Evolutionary conservation across 2,113 vertebrate genomes (phyloP).

Genomic region (Thinocorus orbignyianus): DNA sequence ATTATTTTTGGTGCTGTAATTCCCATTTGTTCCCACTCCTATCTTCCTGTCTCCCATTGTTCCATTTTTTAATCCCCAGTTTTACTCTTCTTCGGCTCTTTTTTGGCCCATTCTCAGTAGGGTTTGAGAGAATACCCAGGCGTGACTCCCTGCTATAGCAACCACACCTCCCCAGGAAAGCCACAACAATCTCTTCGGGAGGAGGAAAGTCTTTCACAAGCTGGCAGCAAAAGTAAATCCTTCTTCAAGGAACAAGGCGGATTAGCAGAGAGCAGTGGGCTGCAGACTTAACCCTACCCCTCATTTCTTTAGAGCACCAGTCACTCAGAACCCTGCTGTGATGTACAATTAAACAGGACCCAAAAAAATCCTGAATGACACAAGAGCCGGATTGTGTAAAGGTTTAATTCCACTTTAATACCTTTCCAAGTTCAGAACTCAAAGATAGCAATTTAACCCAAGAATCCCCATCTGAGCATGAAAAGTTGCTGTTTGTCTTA

Average conservation of each 20-base stretch:
- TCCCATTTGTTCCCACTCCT: constrained; percentile 90
- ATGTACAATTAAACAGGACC: constrained; percentile 89
- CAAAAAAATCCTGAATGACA: constrained; percentile 76
- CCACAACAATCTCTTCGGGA: constrained; percentile 86
- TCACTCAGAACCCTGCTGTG: constrained; percentile 90
- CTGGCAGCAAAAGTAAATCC: constrained; percentile 93
- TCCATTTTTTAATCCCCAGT: constrained; percentile 86
- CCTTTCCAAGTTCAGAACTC: constrained; percentile 92
- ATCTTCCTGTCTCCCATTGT: constrained; percentile 93
- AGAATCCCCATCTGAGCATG: constrained; percentile 56
- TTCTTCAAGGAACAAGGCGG: constrained; percentile 94
- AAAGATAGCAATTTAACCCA: constrained; percentile 89
- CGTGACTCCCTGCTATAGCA: constrained; percentile 93
- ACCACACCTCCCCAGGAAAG: constrained; percentile 92
- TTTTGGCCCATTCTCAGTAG: constrained; percentile 81
- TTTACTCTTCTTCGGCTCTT: constrained; percentile 83
- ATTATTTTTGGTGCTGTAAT: constrained; percentile 96
- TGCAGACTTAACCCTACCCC: constrained; percentile 90
- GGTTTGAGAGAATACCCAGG: constrained; percentile 87
- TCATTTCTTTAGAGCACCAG: constrained; percentile 89
- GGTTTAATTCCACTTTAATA: constrained; percentile 93
- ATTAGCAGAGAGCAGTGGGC: constrained; percentile 90
- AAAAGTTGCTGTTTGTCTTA: constrained; percentile 63
- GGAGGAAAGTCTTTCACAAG: constrained; percentile 88
- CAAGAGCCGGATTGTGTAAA: constrained; percentile 76